Evolutionary conservation across 2,888 invertebrate genomes (phyloP).

Genomic region (Hirudinaria manillensis): DNA sequence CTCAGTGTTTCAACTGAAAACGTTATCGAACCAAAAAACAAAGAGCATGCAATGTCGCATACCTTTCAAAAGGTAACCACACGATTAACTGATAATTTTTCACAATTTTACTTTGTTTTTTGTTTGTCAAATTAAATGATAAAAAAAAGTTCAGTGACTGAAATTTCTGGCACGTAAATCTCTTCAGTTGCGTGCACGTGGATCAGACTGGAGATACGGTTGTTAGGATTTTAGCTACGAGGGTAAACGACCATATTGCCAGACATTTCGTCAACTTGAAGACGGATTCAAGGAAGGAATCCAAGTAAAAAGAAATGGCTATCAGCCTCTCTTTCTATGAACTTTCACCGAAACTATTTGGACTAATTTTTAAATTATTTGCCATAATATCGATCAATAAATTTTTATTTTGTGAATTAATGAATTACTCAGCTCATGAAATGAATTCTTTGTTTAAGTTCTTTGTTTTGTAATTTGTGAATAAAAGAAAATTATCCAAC

Average conservation of each 20-base stretch:
- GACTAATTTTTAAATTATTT: too few relatives aligned
- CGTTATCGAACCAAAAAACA: conserved; percentile 82
- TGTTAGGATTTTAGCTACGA: conserved; percentile 69
- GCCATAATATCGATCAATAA: too few relatives aligned
- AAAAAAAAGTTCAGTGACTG: not conserved
- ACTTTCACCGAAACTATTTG: too few relatives aligned
- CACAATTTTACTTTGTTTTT: not conserved
- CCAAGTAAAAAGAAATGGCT: not conserved
- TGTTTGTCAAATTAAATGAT: not conserved
- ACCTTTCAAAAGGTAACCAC: conserved; percentile 57
- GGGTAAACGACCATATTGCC: conserved; percentile 96
- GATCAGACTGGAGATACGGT: conserved; percentile 81
- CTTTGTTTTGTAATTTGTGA: too few relatives aligned
- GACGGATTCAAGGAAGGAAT: conserved; percentile 65
- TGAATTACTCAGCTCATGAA: too few relatives aligned
- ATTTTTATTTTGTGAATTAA: too few relatives aligned
- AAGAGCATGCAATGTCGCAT: conserved; percentile 84
- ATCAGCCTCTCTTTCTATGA: too few relatives aligned
- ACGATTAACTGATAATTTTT: too few relatives aligned
- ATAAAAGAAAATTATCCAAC: too few relatives aligned
- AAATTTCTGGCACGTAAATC: not conserved
- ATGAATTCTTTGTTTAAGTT: too few relatives aligned
- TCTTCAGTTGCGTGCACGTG: conserved; percentile 77
- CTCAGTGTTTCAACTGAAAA: conserved; percentile 88
- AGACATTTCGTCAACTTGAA: conserved; percentile 98